These are phyloP conservation scores for Scomber colias DNA, from an alignment of 2,113 vertebrate species.

Conservation along the genomic window DNA sequence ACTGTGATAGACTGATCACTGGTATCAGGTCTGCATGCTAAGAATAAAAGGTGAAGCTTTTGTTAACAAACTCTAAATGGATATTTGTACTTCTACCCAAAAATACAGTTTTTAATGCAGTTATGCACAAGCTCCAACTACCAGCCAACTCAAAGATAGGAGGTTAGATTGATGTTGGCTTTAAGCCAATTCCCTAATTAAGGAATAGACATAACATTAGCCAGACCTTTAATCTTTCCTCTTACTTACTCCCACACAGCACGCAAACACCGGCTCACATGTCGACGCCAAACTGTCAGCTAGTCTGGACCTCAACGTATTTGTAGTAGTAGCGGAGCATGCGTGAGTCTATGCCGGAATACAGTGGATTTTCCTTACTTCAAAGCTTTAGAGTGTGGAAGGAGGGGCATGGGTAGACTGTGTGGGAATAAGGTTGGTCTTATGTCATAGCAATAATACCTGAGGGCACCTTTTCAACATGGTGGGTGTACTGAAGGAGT, in stretches of 20 bases:
- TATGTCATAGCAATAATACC: slow-evolving; percentile 5
- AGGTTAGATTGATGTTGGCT: slow-evolving; percentile 43
- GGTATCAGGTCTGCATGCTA: slow-evolving; percentile 13
- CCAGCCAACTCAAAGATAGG: slow-evolving; percentile 22
- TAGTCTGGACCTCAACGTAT: slow-evolving; percentile 1
- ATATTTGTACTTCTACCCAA: background rate
- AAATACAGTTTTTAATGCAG: background rate
- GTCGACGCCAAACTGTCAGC: slow-evolving; percentile 8
- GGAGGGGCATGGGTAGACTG: background rate
- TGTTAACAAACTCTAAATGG: background rate
- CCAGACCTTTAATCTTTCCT: slow-evolving; percentile 65
- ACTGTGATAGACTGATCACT: slow-evolving; percentile 48
- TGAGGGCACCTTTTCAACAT: slow-evolving; percentile 1
- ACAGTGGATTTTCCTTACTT: slow-evolving; percentile 42
- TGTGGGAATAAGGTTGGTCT: background rate
- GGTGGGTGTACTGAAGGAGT: background rate
- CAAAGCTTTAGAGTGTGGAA: slow-evolving; percentile 9
- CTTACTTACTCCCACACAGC: slow-evolving; percentile 46
- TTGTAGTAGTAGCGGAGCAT: slow-evolving; percentile 8
- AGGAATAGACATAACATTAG: slow-evolving; percentile 62
- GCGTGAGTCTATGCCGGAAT: slow-evolving; percentile 5
- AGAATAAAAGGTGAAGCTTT: background rate
- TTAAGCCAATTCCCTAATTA: slow-evolving; percentile 53
- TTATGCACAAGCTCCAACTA: background rate
- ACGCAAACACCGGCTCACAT: slow-evolving; percentile 55